Base-by-base conservation (phyloP, 2,888 invertebrate species). In the Conus canariensis region DNA sequence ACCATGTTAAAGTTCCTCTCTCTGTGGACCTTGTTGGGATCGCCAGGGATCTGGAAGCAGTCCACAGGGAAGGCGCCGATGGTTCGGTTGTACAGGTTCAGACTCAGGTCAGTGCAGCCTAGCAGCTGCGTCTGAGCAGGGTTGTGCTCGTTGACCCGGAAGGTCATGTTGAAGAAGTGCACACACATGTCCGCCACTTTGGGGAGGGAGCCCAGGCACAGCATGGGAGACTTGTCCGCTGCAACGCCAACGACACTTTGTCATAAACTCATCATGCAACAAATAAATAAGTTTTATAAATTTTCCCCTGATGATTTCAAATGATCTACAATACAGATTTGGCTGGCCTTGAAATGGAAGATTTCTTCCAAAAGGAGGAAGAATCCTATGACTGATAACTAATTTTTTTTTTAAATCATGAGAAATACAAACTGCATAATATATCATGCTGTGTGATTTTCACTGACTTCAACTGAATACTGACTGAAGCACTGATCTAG, bases 31-130 rank as follows among this genome's bases (percentile, higher is more conserved):
- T 92, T 90, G 70, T 92, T 92, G 58, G 92, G 92, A 88, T 93
- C 92, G 14, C 94, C 94, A 0, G 95, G 95, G 89, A 95, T 95
- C 91, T 95, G 93, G 91, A 95, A 95, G 90, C 95, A 95, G 83
- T 94, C 94, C 0, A 95, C 94, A 5, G 95, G 95, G 86, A 94
- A 94, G 10, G 93, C 92, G 59, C 94, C 94, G 19, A 95, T 94
- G 22, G 95, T 95, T 87, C 92, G 93, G 88, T 95, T 95, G 88
- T 93, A 95, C 12, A 95, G 91, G 74, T 93, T 95, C 58, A 95
- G 91, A 59, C 93, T 94, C 87, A 93, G 93, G 90, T 95, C 94
- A 70, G 94, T 91, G 89, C 95, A 95, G 22, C 95, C 95, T 0
- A 93, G 91, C 22, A 95, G 91, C 91, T 94, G 94, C 12, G 94